Evolutionary conservation across 2,113 vertebrate genomes (phyloP).

Genomic region (Polypterus bichir): DNA sequence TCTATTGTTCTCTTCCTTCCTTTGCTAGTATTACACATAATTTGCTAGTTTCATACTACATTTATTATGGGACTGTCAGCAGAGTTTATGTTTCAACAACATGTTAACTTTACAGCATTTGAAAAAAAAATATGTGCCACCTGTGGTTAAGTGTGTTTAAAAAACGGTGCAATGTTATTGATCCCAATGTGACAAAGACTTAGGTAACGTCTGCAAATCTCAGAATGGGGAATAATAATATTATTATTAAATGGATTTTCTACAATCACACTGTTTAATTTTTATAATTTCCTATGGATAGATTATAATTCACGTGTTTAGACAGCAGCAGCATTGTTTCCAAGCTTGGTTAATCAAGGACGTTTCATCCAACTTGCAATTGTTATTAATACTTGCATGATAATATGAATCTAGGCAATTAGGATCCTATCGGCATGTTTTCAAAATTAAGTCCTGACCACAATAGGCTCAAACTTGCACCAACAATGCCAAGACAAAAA

Average conservation of each 20-base stretch:
- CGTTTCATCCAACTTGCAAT: too few species aligned
- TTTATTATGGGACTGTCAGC: slow-evolving; percentile 74
- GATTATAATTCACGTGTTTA: too few species aligned
- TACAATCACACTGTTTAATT: slow-evolving; percentile 24
- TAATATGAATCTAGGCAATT: too few species aligned
- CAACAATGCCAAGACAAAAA: too few species aligned
- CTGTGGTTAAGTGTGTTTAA: slow-evolving; percentile 64
- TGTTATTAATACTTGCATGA: too few species aligned
- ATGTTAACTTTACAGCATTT: slow-evolving; percentile 74
- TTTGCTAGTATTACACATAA: slow-evolving; percentile 63
- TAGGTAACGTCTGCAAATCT: slow-evolving; percentile 79
- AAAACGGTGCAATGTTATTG: slow-evolving; percentile 76
- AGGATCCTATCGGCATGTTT: too few species aligned
- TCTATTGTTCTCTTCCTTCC: slow-evolving; percentile 52
- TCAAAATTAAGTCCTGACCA: too few species aligned
- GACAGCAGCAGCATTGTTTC: too few species aligned
- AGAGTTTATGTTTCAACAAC: slow-evolving; percentile 78
- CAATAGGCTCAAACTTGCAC: too few species aligned
- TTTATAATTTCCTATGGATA: too few species aligned
- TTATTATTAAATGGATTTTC: slow-evolving; percentile 42
- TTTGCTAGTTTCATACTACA: slow-evolving; percentile 69
- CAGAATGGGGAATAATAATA: slow-evolving; percentile 23
- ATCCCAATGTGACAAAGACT: slow-evolving; percentile 77
- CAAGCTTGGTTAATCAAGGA: too few species aligned
- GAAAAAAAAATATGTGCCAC: slow-evolving; percentile 62